Conservation (phyloP, 1,140 invertebrate species). For the Neodiprion pinetum region DNA sequence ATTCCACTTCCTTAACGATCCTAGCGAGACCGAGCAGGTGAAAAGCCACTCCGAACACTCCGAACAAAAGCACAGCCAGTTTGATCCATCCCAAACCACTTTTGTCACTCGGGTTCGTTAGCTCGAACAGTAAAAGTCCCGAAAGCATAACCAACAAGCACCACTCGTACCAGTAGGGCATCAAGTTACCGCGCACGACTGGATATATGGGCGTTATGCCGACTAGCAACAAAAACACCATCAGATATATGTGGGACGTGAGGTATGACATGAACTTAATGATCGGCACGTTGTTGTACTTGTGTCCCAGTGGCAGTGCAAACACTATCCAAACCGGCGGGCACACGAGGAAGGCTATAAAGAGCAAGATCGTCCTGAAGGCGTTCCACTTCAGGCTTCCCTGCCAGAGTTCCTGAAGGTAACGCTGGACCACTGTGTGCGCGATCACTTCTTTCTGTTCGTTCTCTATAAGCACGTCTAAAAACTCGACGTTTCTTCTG, state of each 20-base stretch:
- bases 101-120: constrained; percentile 96
- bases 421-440: constrained; percentile 87
- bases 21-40: constrained; percentile 81
- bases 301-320: constrained; percentile 93
- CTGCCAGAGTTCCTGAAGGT: constrained; percentile 95
- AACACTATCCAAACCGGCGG: constrained; percentile 97
- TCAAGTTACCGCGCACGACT: constrained; percentile 74
- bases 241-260: constrained; percentile 97
- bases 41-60: constrained; percentile 89
- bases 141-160: constrained; percentile 94
- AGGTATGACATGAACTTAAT: constrained; percentile 99
- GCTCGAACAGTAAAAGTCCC: constrained; percentile 92
- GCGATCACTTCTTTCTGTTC: constrained; percentile 97
- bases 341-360: constrained; percentile 89
- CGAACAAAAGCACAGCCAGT: constrained; percentile 89
- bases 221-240: constrained; percentile 90
- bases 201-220: constrained; percentile 89
- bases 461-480: constrained; percentile 98
- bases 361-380: constrained; percentile 92
- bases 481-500: constrained; percentile 89
- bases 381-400: constrained; percentile 94
- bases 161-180: constrained; percentile 96
- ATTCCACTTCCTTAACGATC: constrained; percentile 73
- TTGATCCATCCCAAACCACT: constrained; percentile 93
- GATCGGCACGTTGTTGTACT: constrained; percentile 95